These are phyloP conservation scores for Neodiprion fabricii DNA, from an alignment of 1,140 invertebrate genomes.

Conservation along the genomic window DNA sequence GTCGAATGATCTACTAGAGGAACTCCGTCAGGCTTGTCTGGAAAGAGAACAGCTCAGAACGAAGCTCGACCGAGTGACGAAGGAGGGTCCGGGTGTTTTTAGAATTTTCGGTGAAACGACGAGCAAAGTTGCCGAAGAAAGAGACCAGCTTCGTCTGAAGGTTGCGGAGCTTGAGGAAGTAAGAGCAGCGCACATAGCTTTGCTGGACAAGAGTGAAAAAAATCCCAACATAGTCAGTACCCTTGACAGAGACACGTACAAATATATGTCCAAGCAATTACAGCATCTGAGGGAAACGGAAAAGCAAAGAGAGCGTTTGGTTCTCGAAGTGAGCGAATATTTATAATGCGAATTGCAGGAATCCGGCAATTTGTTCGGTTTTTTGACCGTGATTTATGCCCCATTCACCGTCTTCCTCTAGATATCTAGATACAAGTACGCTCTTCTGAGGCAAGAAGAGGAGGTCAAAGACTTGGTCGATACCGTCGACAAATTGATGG, in stretches of 20 bases:
- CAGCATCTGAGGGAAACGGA: constrained; percentile 16
- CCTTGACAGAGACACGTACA: constrained; percentile 14
- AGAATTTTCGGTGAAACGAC: background rate
- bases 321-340: background rate
- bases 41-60: constrained; percentile 2
- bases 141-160: constrained; percentile 12
- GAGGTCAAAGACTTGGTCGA: constrained; percentile 21
- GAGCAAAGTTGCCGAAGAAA: constrained; percentile 9
- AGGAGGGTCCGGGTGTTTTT: background rate
- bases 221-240: constrained; percentile 19
- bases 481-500: constrained; percentile 19
- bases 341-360: no score
- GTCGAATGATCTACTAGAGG: constrained; percentile 15
- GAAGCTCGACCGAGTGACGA: background rate
- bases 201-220: constrained; percentile 13
- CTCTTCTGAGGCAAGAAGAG: constrained; percentile 17
- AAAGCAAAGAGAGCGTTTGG: background rate
- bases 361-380: no score
- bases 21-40: constrained; percentile 5
- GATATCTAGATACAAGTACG: constrained; percentile 6
- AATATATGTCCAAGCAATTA: constrained; percentile 16
- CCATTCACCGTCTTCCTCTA: background rate
- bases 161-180: constrained; percentile 23
- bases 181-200: constrained; percentile 14
- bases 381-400: no score